Evolutionary conservation across 2,797 vertebrate species (phyloP), one percentile per base, ranked within the genome.

Genomic region (Cuniculus paca): DNA sequence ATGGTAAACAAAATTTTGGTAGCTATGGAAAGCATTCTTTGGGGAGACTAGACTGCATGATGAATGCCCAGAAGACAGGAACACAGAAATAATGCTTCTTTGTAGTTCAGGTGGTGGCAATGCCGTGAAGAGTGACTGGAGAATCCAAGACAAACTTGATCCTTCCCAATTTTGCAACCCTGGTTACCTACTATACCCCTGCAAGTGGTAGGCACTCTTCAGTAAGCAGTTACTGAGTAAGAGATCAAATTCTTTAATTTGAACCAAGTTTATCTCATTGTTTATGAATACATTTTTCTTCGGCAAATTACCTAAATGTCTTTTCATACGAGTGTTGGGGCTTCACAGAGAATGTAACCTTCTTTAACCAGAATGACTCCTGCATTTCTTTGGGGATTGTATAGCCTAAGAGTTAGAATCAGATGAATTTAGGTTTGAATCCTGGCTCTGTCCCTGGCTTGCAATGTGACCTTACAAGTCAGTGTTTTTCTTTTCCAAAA

Each of bases 261-360:
- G 52, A 88, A 78, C 14, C 24, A 56, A 54, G 10, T 74, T 87
- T 28, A 75, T 70, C 84, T 95, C 65, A 91, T 96, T 56, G 22
- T 86, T 91, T 85, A 88, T 36, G 75, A 79, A 28, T 87, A 74
- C 74, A n/a, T 45, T 93, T 92, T 94, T 28, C 34, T 8, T 81
- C 79, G 36, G 34, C 20, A 45, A 82, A 75, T 50, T 48, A 75
- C 13, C 8, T 36, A 63, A 36, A 79, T 22, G 6, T 7, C 84
- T 93, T 36, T 87, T 45, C 54, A 17, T 39, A 2, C 10, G 17
- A 50, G 39, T 60, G 9, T 3, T 58, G 78, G 52, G 48, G 19
- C 52, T 88, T 10, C 52, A 10, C 20, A 58, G 74, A 83, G 56
- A 88, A 91, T 31, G 22, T 36, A 42, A 19, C 34, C 31, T 89